A percentile compares a stretch with the other conserved stretches of the same genome.
phyloP scores from a whole-genome alignment of 30 jellyfish, hydroid and myxozoan genomes.

The Aurelia sp. region DNA sequence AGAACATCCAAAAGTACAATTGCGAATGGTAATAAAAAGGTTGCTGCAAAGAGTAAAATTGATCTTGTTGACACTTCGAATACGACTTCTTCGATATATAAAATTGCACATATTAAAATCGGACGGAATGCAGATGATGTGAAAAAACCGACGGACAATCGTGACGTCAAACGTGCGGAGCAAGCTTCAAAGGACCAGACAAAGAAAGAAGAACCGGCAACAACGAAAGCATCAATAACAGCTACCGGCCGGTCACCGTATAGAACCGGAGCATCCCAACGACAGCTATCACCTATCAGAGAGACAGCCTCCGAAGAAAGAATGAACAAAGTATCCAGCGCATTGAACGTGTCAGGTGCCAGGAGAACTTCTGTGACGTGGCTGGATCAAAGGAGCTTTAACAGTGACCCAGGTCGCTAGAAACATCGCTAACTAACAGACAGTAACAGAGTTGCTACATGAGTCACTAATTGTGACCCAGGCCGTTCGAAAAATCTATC shows the following conservation, averaged over 20 bases:
- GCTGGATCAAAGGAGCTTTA: slow-evolving; percentile 63
- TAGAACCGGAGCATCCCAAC: slow-evolving; percentile 64
- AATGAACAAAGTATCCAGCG: slow-evolving; percentile 31
- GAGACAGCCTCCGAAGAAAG: slow-evolving; percentile 67
- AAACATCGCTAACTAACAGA: neutral
- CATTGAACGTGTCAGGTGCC: slow-evolving; percentile 44
- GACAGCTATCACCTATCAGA: slow-evolving; percentile 75
- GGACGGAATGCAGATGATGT: slow-evolving; percentile 49
- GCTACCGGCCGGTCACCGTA: slow-evolving; percentile 65
- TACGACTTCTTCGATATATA: slow-evolving; percentile 57
- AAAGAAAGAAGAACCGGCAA: slow-evolving; percentile 37
- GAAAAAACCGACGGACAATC: slow-evolving; percentile 19
- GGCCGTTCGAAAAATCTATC: neutral
- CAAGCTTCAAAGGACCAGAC: slow-evolving; percentile 29
- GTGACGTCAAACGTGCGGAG: slow-evolving; percentile 25
- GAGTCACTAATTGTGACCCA: neutral
- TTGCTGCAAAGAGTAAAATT: slow-evolving; percentile 1
- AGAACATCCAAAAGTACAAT: slow-evolving; percentile 78
- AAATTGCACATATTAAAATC: slow-evolving; percentile 85
- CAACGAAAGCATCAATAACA: neutral
- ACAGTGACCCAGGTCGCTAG: slow-evolving; percentile 59
- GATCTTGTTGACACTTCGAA: slow-evolving; percentile 24
- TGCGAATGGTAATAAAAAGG: slow-evolving; percentile 42
- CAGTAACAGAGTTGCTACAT: neutral
- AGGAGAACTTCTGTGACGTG: slow-evolving; percentile 66